Evolutionary conservation across 2,888 invertebrate genomes (phyloP).

Genomic region (Macrophya alboannulata): DNA sequence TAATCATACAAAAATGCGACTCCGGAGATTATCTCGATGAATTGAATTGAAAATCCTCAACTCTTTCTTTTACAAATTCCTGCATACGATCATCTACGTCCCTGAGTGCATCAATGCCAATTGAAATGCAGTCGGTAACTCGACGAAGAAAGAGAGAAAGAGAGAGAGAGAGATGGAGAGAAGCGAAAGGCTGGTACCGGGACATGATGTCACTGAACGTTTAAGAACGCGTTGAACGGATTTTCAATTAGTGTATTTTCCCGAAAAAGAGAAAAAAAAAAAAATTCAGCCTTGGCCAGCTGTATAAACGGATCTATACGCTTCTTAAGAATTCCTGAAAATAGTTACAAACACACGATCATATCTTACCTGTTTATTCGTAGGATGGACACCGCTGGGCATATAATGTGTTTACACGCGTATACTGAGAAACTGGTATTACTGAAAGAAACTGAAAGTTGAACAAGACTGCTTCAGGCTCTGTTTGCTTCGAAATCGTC

Average conservation of each 20-base stretch:
- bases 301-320: not conserved
- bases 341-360: not conserved
- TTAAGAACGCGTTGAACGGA: slow-evolving; percentile 16
- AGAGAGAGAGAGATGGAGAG: slow-evolving; percentile 28
- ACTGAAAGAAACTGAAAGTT: slow-evolving; percentile 37
- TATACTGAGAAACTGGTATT: slow-evolving; percentile 17
- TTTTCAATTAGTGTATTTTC: not conserved
- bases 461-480: slow-evolving; percentile 19
- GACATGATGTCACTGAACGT: slow-evolving; percentile 45
- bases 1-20: not conserved
- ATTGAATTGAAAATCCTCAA: not conserved
- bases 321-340: not conserved
- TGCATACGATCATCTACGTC: not conserved
- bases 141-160: slow-evolving; percentile 10
- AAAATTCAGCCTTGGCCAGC: not conserved
- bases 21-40: not conserved
- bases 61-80: slow-evolving; percentile 50
- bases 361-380: not conserved
- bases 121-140: slow-evolving; percentile 33
- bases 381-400: not conserved
- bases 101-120: slow-evolving; percentile 41
- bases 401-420: not conserved
- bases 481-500: slow-evolving; percentile 25
- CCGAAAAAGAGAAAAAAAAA: too few species aligned
- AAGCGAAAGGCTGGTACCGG: slow-evolving; percentile 51